These are phyloP conservation scores for Mesitornis unicolor DNA, from an alignment of 2,113 vertebrate genomes.

Conservation along the genomic window DNA sequence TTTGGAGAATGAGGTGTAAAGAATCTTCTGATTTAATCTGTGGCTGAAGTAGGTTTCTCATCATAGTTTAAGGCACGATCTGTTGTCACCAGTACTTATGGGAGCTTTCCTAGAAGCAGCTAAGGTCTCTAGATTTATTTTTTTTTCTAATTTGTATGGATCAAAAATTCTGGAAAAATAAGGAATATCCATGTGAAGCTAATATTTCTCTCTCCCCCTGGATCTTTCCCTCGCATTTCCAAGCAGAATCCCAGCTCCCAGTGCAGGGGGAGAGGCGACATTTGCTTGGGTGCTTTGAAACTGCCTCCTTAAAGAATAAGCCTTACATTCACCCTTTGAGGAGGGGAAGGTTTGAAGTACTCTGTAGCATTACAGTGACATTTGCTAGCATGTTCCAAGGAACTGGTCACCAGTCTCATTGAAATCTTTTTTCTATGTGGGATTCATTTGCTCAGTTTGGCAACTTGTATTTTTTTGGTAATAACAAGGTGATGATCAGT, in stretches of 20 bases:
- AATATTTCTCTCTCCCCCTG: not conserved
- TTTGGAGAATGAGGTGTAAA: not conserved
- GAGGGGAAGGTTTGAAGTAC: not conserved
- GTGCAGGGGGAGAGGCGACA: not conserved
- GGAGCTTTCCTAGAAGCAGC: not conserved
- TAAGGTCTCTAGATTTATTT: not conserved
- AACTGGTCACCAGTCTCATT: not conserved
- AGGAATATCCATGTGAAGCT: not conserved
- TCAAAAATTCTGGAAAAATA: not conserved
- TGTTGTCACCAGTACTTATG: not conserved
- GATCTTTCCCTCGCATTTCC: not conserved
- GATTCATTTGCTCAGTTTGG: not conserved
- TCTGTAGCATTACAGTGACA: not conserved
- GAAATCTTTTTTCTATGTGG: not conserved
- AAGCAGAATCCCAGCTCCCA: not conserved
- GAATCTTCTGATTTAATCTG: not conserved
- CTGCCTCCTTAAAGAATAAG: not conserved
- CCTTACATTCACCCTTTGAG: not conserved
- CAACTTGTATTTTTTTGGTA: not conserved
- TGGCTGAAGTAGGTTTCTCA: not conserved
- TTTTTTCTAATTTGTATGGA: not conserved
- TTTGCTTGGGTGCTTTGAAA: not conserved
- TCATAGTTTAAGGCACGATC: not conserved
- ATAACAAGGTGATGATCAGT: not conserved
- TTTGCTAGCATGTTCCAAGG: not conserved